phyloP scores from a whole-genome alignment of 2,888 invertebrate genomes.

The Torymus tubicola region DNA sequence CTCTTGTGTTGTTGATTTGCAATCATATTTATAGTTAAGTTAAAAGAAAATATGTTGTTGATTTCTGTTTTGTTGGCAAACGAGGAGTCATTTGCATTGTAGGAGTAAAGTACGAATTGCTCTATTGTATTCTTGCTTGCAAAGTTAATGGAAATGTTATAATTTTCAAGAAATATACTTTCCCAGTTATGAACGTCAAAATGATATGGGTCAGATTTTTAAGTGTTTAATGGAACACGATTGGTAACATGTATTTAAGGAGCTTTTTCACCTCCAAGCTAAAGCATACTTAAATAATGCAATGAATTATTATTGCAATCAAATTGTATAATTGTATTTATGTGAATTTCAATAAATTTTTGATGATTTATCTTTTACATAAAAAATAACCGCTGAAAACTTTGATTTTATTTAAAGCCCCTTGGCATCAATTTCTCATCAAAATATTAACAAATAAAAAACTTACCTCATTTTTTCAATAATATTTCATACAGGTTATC shows the following conservation, averaged over 20 bases:
- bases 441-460: background rate
- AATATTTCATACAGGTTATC: slow-evolving; percentile 38
- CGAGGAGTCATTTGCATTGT: slow-evolving; percentile 96
- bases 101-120: slow-evolving; percentile 88
- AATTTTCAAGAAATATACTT: slow-evolving; percentile 84
- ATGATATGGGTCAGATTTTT: slow-evolving; percentile 88
- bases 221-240: slow-evolving; percentile 85
- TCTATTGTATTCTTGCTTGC: slow-evolving; percentile 83
- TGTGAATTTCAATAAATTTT: slow-evolving; percentile 15
- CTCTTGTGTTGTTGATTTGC: background rate
- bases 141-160: slow-evolving; percentile 80
- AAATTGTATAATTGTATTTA: background rate
- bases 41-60: no score
- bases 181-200: slow-evolving; percentile 80
- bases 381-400: slow-evolving; percentile 21
- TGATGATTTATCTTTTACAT: background rate
- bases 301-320: background rate
- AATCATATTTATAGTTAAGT: no score
- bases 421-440: background rate
- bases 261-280: slow-evolving; percentile 84
- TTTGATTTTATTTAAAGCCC: slow-evolving; percentile 2
- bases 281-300: slow-evolving; percentile 55
- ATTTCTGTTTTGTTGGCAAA: slow-evolving; percentile 91
- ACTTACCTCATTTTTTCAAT: slow-evolving; percentile 53
- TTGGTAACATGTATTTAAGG: slow-evolving; percentile 85